Evolutionary conservation across 2,797 vertebrate genomes (phyloP).

Genomic region (Gambelia wislizenii): DNA sequence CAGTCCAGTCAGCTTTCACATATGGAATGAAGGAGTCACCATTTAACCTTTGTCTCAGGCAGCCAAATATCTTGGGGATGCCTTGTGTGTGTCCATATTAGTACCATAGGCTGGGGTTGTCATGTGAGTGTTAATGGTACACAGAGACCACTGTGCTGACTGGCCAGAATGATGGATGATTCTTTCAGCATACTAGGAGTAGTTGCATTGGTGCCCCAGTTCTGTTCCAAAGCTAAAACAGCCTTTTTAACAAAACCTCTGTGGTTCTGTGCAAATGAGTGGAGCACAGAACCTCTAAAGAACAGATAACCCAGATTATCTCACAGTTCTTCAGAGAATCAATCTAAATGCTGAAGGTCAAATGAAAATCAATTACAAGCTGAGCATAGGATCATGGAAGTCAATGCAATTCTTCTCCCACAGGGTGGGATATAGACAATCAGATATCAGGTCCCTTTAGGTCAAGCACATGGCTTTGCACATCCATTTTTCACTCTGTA

Average conservation of each 20-base stretch:
- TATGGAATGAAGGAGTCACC: not conserved
- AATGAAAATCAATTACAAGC: constrained; percentile 71
- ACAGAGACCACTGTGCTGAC: not conserved
- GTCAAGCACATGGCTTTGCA: constrained; percentile 67
- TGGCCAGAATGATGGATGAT: not conserved
- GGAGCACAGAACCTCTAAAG: not conserved
- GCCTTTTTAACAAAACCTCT: not conserved
- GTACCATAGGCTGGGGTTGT: not conserved
- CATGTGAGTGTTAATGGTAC: not conserved
- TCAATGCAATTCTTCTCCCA: constrained; percentile 59
- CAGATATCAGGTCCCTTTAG: constrained; percentile 60
- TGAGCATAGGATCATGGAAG: constrained; percentile 53
- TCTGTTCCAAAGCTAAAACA: not conserved
- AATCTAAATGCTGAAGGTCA: constrained; percentile 56
- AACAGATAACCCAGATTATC: not conserved
- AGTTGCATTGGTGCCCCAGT: not conserved
- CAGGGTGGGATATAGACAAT: constrained; percentile 56
- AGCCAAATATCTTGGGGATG: not conserved
- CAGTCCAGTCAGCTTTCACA: not conserved
- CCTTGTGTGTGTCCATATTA: not conserved
- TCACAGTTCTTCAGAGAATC: not conserved
- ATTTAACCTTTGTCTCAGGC: not conserved
- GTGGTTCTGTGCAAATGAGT: not conserved
- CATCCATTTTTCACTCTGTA: constrained; percentile 67
- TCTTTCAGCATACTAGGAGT: not conserved